phyloP scores from a whole-genome alignment of 2,797 vertebrate genomes.

The Enteromius treurensis region DNA sequence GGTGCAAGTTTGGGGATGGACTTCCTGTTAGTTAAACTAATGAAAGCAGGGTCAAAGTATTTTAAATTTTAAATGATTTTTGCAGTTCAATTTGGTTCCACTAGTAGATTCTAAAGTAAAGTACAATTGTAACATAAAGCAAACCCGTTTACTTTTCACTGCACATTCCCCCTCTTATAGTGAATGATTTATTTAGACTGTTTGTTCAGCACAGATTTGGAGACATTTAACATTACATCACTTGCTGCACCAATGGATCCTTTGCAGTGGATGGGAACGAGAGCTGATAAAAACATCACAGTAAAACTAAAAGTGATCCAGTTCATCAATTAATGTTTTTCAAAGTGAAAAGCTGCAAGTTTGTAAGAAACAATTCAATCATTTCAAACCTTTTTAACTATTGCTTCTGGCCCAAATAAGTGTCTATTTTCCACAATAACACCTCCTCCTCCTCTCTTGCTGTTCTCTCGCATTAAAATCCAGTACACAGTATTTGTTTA shows the following conservation, averaged over 20 bases:
- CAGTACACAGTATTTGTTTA: neutral
- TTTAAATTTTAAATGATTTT: neutral
- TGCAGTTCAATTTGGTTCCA: neutral
- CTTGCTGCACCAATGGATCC: neutral
- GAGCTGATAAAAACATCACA: constrained; percentile 1
- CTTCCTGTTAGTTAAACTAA: neutral
- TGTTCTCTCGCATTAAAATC: neutral
- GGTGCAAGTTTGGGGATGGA: neutral
- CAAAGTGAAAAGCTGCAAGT: neutral
- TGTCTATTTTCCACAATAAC: neutral
- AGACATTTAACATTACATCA: neutral
- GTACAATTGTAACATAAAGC: neutral
- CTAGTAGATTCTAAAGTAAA: neutral
- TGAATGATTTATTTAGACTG: neutral
- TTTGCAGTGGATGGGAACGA: neutral
- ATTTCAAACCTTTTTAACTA: neutral
- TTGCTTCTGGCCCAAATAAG: neutral
- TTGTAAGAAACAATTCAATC: neutral
- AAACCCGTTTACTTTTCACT: neutral
- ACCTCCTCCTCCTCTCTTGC: neutral
- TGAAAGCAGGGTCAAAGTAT: neutral
- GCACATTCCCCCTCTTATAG: neutral
- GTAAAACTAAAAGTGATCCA: neutral
- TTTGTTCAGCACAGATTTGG: neutral
- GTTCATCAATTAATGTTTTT: neutral